Evolutionary conservation across 2,113 vertebrate species (phyloP).

Genomic region (Sclerurus mexicanus): DNA sequence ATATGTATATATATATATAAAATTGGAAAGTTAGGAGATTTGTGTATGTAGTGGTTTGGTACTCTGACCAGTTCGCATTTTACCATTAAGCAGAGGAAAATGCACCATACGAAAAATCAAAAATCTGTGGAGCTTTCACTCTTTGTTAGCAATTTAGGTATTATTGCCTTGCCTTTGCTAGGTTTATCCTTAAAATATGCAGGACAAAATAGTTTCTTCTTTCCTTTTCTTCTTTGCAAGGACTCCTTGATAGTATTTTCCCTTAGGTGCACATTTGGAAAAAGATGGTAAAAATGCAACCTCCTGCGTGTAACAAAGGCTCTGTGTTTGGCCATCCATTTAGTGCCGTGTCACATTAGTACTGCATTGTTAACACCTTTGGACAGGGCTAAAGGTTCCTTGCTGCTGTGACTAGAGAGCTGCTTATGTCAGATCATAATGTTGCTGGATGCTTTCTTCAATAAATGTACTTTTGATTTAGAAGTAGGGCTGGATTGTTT

Average conservation of each 20-base stretch:
- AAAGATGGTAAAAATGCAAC: neutral
- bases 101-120: rapidly evolving
- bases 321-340: constrained; percentile 42
- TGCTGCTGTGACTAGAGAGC: neutral
- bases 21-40: neutral
- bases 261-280: neutral
- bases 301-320: neutral
- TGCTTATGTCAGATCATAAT: neutral
- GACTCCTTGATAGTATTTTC: neutral
- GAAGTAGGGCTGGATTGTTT: neutral
- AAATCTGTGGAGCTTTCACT: neutral
- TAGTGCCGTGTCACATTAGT: constrained; percentile 19
- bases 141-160: neutral
- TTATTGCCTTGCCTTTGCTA: neutral
- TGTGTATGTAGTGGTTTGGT: neutral
- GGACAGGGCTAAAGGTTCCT: constrained; percentile 41
- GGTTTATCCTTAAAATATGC: neutral
- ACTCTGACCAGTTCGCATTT: neutral
- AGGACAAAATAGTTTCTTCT: neutral
- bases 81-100: neutral
- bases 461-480: neutral
- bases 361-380: constrained; percentile 47
- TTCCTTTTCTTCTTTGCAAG: neutral
- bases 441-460: neutral
- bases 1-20: neutral